These are phyloP conservation scores for Acrocephalus arundinaceus DNA, from an alignment of 2,113 vertebrate genomes.

Conservation along the genomic window DNA sequence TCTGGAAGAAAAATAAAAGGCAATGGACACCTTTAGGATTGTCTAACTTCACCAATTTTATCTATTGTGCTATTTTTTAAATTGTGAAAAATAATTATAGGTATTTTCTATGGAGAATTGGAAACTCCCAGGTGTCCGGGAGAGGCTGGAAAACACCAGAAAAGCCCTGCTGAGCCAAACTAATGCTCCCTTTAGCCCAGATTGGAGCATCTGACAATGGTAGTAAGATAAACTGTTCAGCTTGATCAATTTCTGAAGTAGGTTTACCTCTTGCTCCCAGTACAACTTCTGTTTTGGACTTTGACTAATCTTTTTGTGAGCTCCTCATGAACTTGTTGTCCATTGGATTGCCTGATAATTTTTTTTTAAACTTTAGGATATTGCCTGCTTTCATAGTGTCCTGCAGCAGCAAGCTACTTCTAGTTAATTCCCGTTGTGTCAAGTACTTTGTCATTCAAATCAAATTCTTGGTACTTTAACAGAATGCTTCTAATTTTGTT, in stretches of 20 bases:
- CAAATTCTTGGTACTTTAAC: background rate
- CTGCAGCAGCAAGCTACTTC: background rate
- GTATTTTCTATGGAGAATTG: background rate
- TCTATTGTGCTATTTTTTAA: background rate
- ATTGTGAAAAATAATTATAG: background rate
- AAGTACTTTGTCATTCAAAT: background rate
- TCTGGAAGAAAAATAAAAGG: background rate
- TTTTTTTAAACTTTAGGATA: background rate
- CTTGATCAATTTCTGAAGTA: background rate
- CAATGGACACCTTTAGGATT: background rate
- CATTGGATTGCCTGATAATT: background rate
- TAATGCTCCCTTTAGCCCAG: background rate
- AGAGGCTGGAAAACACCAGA: background rate
- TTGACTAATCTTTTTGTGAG: background rate
- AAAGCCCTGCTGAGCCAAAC: background rate
- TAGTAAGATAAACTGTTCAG: background rate
- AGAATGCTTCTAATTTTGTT: background rate
- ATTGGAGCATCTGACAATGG: background rate
- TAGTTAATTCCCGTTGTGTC: background rate
- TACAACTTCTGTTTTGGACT: background rate
- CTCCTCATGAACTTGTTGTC: background rate
- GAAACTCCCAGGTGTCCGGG: background rate
- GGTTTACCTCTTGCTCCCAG: background rate
- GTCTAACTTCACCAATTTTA: background rate
- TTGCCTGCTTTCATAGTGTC: background rate